Percentiles rank a stretch among this genome's conserved stretches.
phyloP scores from a whole-genome alignment of 2,797 vertebrate genomes.

The Orestias chungarensis region DNA sequence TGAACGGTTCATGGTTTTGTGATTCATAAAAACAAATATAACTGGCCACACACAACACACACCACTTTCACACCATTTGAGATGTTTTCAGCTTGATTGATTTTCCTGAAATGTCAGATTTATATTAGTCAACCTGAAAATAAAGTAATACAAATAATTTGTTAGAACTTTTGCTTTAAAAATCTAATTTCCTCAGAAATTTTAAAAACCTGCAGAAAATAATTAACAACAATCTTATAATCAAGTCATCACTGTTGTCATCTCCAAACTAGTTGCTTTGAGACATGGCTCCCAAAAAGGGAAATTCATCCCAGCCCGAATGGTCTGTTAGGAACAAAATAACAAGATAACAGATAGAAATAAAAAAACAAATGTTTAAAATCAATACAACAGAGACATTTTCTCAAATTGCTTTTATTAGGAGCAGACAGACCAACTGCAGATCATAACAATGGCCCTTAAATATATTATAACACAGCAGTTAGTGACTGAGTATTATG shows the following conservation, averaged over 20 bases:
- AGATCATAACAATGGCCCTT: conserved; percentile 33
- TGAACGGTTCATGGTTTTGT: neutral
- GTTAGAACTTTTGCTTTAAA: neutral
- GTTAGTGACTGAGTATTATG: conserved; percentile 31
- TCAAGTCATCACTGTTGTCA: neutral
- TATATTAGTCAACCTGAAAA: neutral
- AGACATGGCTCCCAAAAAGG: too few species aligned
- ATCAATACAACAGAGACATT: neutral
- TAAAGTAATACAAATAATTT: neutral
- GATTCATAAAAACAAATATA: neutral
- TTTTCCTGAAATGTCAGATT: neutral
- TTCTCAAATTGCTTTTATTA: conserved; percentile 28
- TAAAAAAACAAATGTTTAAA: conserved; percentile 1
- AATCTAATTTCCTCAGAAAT: neutral
- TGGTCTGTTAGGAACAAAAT: conserved; percentile 6
- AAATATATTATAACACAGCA: conserved; percentile 30
- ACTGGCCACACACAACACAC: neutral
- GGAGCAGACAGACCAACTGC: conserved; percentile 1
- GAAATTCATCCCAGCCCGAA: conserved; percentile 12
- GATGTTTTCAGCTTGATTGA: neutral
- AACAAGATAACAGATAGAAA: conserved; percentile 17
- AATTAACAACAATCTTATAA: neutral
- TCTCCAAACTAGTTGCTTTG: neutral
- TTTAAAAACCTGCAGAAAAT: neutral
- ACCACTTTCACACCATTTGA: neutral